Evolutionary conservation across 2,888 invertebrate genomes (phyloP).

Genomic region (Tanypteryx hageni): DNA sequence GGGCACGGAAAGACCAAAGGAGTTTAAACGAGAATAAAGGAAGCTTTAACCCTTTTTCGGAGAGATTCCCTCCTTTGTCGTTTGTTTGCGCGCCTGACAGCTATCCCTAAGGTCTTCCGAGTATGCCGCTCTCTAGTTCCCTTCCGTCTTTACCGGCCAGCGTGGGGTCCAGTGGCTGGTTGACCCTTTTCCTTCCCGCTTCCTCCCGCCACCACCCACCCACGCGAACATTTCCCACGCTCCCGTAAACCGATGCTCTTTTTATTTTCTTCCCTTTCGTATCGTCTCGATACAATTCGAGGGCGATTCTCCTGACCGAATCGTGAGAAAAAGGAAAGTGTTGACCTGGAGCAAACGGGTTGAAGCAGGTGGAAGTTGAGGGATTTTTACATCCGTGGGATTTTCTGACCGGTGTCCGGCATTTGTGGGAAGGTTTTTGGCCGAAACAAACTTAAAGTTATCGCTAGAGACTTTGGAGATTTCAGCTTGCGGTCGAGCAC

Average conservation of each 20-base stretch:
- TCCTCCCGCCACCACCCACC: not conserved
- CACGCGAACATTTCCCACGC: constrained; percentile 49
- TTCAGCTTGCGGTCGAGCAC: not conserved
- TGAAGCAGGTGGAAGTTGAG: constrained; percentile 51
- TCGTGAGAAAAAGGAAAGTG: constrained; percentile 58
- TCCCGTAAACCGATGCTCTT: constrained; percentile 6
- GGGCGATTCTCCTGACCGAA: constrained; percentile 48
- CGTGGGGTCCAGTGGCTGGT: constrained; percentile 42
- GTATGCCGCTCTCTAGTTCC: not conserved
- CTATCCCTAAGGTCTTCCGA: not conserved
- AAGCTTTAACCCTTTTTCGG: constrained; percentile 34
- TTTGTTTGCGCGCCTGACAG: constrained; percentile 50
- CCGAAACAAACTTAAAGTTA: constrained; percentile 24
- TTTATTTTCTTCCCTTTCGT: constrained; percentile 20
- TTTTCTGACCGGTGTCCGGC: constrained; percentile 54
- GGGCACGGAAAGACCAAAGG: not conserved
- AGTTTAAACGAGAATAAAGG: constrained; percentile 27
- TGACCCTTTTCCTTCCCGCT: not conserved
- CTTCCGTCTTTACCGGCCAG: constrained; percentile 56
- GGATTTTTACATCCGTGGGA: constrained; percentile 54
- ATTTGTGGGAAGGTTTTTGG: not conserved
- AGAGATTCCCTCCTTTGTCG: constrained; percentile 36
- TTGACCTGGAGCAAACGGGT: constrained; percentile 33
- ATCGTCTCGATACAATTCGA: constrained; percentile 45
- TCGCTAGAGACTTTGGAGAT: constrained; percentile 26